A percentile compares a stretch with the other conserved stretches of the same genome.
phyloP scores from a whole-genome alignment of 2,888 invertebrate genomes.

The Hirtodrosophila confusa region DNA sequence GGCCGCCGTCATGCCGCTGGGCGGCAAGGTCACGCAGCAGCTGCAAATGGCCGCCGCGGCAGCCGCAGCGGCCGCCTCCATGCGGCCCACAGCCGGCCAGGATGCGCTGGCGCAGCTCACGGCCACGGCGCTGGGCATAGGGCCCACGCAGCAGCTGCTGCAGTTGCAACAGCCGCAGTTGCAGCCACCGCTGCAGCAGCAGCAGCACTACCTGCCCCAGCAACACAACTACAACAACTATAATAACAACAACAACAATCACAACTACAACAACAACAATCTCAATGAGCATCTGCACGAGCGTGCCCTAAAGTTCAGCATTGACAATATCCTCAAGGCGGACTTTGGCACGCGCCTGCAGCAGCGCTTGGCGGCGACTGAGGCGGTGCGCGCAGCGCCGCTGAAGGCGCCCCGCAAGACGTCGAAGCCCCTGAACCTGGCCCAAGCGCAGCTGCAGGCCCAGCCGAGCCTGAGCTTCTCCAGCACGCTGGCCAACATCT shows the following conservation, averaged over 20 bases:
- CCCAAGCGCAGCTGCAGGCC: conserved; percentile 63
- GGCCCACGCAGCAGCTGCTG: conserved; percentile 29
- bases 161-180: conserved; percentile 57
- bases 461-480: conserved; percentile 69
- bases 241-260: conserved; percentile 61
- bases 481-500: conserved; percentile 81
- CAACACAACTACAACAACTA: conserved; percentile 51
- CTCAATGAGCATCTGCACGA: conserved; percentile 85
- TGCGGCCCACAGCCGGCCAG: conserved; percentile 54
- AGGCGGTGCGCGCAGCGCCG: conserved; percentile 12
- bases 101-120: conserved; percentile 81
- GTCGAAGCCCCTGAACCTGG: conserved; percentile 57
- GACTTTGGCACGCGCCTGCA: conserved; percentile 88
- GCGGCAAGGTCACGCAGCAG: conserved; percentile 85
- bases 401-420: conserved; percentile 57
- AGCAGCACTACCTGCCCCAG: conserved; percentile 64
- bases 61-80: conserved; percentile 70
- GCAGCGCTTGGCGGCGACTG: conserved; percentile 42
- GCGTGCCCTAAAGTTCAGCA: conserved; percentile 90
- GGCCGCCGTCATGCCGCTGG: conserved; percentile 58
- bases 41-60: conserved; percentile 78
- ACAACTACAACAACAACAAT: conserved; percentile 63
- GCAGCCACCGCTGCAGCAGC: conserved; percentile 57
- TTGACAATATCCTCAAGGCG: conserved; percentile 93
- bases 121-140: conserved; percentile 78